phyloP scores from a whole-genome alignment of 92 coral and sea anemone genomes.

The Muricea muricata region DNA sequence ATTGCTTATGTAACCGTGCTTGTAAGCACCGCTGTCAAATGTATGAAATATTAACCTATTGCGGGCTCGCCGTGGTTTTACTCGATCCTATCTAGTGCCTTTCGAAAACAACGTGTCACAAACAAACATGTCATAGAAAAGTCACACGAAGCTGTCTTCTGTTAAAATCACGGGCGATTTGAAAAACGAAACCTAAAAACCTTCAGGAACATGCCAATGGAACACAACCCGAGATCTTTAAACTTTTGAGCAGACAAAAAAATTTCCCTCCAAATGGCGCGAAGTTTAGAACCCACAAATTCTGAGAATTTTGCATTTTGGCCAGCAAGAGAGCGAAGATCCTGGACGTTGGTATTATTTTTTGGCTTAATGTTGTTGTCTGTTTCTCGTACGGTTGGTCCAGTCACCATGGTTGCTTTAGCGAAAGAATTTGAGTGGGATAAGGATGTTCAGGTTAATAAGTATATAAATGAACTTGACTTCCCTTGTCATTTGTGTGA shows the following conservation, averaged over 20 bases:
- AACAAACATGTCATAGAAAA: background rate
- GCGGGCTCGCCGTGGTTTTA: too few relatives aligned
- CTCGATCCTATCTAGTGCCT: too few relatives aligned
- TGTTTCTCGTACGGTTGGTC: slow-evolving; percentile 37
- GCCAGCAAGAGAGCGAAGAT: slow-evolving; percentile 1
- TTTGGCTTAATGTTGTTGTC: slow-evolving; percentile 21
- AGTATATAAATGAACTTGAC: background rate
- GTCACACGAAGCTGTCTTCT: background rate
- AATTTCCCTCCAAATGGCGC: background rate
- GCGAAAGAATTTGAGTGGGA: slow-evolving; percentile 30
- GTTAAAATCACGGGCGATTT: background rate
- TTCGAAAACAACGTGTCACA: slow-evolving; percentile 5
- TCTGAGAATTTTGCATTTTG: background rate
- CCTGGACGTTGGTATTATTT: slow-evolving; percentile 33
- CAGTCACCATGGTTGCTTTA: slow-evolving; percentile 33
- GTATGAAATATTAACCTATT: too few relatives aligned
- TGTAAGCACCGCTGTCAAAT: too few relatives aligned
- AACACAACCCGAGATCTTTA: background rate
- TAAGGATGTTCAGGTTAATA: slow-evolving; percentile 33
- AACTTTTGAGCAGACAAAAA: background rate
- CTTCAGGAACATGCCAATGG: background rate
- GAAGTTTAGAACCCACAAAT: background rate
- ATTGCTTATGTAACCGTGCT: too few relatives aligned
- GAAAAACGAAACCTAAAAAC: background rate
- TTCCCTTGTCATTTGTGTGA: background rate